Evolutionary conservation across 2,888 invertebrate species (phyloP), one percentile per base, ranked within the genome.

Genomic region (Parthenolecanium corni): DNA sequence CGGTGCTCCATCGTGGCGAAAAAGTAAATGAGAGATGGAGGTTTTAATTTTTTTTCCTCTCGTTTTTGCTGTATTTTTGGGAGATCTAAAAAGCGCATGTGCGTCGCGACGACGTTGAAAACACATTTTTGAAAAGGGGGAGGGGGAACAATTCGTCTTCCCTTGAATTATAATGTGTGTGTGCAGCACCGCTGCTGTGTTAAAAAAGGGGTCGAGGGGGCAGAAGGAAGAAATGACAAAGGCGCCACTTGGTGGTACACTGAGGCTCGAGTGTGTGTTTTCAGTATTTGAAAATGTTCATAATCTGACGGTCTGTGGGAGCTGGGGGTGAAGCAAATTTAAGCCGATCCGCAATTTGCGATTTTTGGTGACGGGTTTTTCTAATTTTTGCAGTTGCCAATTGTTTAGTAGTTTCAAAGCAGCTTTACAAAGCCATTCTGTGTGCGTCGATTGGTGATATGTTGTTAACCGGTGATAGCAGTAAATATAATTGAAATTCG

Each of bases 261-360:
- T 49, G 49, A 38, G 40, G 38, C 31, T 61, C n/a, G 61, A 61
- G 61, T 46, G 57, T 58, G 47, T 6, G 31, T 31, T 31, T 51
- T 61, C 61, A 51, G 61, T 61, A 51, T 46, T 61, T 61, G 61
- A 61, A 61, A 61, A 61, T 49, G 61, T 61, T 61, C 21, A 49
- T 51, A 51, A 61, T 49, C 21, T 57, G 46, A 57, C 57, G 57
- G 57, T 61, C 24, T 23, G 49, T 40, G 16, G 47, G 36, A 21
- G 36, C 31, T 31, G 31, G 31, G 31, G 31, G 31, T 9, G 9
- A 31, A 31, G 4, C 31, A 9, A 31, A 31, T n/a, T n/a, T 31
- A 31, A 31, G 31, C 31, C 4, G 31, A 31, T 31, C 31, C 31
- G 9, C 31, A 31, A 31, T 31, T 31, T 31, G 31, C 31, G 31